Evolutionary conservation across 2,888 invertebrate genomes (phyloP).

Genomic region (Antitype chi): DNA sequence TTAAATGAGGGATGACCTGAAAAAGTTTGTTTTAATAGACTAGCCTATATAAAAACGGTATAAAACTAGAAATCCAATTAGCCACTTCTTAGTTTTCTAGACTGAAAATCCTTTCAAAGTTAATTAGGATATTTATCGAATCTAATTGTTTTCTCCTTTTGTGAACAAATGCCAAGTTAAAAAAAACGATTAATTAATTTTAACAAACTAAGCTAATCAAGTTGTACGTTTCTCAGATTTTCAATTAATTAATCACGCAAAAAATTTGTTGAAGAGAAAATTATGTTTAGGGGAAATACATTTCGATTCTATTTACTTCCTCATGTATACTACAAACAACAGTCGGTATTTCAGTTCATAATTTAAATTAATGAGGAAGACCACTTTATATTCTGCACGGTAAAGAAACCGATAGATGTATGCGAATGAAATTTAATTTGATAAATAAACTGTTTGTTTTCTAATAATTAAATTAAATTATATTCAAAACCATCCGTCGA

Average conservation of each 20-base stretch:
- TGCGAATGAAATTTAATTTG: too few species aligned
- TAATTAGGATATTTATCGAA: conserved; percentile 49
- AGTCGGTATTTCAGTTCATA: not conserved
- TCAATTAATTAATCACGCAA: conserved; percentile 7
- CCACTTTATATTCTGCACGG: not conserved
- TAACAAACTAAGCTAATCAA: conserved; percentile 28
- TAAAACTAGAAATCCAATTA: conserved; percentile 35
- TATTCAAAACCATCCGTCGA: too few species aligned
- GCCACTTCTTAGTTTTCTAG: conserved; percentile 13
- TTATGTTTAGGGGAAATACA: not conserved
- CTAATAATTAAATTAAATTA: too few species aligned
- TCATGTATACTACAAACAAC: not conserved
- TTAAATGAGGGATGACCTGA: conserved; percentile 2
- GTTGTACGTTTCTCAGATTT: conserved; percentile 10
- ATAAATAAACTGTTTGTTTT: too few species aligned
- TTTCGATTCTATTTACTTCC: not conserved
- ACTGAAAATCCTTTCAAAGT: conserved; percentile 42
- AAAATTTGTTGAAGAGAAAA: not conserved
- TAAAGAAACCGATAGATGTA: not conserved
- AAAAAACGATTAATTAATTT: conserved; percentile 43
- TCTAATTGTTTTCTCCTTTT: conserved; percentile 45
- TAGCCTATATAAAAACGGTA: not conserved
- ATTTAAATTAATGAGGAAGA: not conserved
- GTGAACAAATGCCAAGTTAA: conserved; percentile 20
- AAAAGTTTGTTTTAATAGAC: not conserved